phyloP scores from a whole-genome alignment of 2,797 vertebrate species.

The Manis pentadactyla region DNA sequence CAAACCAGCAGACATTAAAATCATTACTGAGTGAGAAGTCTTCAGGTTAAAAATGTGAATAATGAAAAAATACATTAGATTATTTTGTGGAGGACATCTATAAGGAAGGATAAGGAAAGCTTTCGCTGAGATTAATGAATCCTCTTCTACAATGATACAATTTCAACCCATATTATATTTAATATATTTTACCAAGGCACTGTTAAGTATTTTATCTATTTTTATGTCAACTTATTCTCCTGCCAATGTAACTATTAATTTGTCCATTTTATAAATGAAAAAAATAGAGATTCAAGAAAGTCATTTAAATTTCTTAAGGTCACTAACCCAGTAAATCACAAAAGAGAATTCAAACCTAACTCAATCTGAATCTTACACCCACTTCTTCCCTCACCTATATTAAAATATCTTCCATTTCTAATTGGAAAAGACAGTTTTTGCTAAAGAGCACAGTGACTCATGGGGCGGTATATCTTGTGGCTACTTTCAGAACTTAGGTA shows the following conservation, averaged over 20 bases:
- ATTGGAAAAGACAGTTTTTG: neutral
- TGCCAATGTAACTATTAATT: neutral
- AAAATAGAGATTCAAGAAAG: neutral
- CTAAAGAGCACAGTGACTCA: neutral
- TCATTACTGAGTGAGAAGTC: neutral
- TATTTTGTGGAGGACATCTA: neutral
- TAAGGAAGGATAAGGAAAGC: neutral
- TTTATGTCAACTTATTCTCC: neutral
- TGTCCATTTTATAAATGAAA: conserved; percentile 4
- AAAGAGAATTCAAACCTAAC: neutral
- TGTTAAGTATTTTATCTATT: neutral
- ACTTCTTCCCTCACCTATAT: neutral
- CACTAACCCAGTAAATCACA: neutral
- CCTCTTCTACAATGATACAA: neutral
- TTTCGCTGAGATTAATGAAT: neutral
- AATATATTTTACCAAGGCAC: neutral
- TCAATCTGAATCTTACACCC: neutral
- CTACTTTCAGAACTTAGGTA: neutral
- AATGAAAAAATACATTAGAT: neutral
- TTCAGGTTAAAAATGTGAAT: conserved; percentile 13
- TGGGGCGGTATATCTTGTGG: neutral
- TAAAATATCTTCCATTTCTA: conserved; percentile 38
- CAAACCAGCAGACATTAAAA: neutral
- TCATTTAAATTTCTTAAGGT: neutral
- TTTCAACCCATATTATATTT: conserved; percentile 32